phyloP scores from a whole-genome alignment of 2,113 vertebrate species.

The Rhinoderma darwinii region DNA sequence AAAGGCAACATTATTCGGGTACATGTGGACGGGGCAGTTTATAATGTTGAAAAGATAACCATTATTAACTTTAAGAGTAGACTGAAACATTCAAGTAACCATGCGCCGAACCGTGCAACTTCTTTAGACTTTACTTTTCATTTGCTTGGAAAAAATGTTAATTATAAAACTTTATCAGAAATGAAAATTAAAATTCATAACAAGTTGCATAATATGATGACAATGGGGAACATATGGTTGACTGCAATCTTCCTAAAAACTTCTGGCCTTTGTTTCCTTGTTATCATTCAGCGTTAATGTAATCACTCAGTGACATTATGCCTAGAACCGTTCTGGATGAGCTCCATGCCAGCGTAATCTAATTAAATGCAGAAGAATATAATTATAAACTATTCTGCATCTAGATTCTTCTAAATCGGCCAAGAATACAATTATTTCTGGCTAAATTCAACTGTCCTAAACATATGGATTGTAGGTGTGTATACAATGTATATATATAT shows the following conservation, averaged over 20 bases:
- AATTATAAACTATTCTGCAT: not conserved
- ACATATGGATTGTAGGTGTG: no score
- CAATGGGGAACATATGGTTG: slow-evolving; percentile 29
- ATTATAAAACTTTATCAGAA: not conserved
- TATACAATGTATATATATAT: no score
- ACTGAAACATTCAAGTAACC: no score
- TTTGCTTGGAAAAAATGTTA: not conserved
- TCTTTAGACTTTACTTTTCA: not conserved
- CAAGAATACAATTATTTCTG: no score
- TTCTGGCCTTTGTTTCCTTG: slow-evolving; percentile 30
- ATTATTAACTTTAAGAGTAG: no score
- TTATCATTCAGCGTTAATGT: slow-evolving; percentile 36
- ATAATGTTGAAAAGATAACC: no score
- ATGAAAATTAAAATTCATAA: slow-evolving; percentile 8
- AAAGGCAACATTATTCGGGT: no score
- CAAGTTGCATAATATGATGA: not conserved
- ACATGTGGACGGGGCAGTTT: no score
- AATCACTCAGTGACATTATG: slow-evolving; percentile 37
- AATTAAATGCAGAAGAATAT: not conserved
- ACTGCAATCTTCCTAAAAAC: slow-evolving; percentile 19
- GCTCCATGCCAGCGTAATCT: not conserved
- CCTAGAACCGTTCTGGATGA: not conserved
- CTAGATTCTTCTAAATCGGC: not conserved
- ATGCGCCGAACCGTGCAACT: no score
- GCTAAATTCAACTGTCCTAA: no score